Evolutionary conservation across 2,888 invertebrate species (phyloP).

Genomic region (Tetheella fluctuosa): DNA sequence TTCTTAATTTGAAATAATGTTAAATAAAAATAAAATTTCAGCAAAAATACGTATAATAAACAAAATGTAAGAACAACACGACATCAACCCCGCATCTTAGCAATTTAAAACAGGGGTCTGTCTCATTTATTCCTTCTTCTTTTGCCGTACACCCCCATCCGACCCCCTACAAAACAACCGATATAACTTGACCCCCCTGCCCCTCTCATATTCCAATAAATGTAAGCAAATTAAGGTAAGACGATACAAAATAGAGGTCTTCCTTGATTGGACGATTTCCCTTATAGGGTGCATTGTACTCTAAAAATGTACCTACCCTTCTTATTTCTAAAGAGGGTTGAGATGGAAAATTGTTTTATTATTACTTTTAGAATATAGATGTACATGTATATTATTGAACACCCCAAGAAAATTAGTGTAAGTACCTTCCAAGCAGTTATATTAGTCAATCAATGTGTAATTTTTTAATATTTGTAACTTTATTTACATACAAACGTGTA

Average conservation of each 20-base stretch:
- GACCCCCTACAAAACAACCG: constrained; percentile 32
- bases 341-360: constrained; percentile 57
- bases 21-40: neutral
- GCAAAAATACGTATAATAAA: constrained; percentile 39
- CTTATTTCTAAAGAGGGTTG: constrained; percentile 62
- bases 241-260: constrained; percentile 33
- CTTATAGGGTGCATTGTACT: constrained; percentile 47
- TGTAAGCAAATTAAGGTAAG: constrained; percentile 22
- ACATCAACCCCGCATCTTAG: constrained; percentile 54
- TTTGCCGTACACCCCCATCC: constrained; percentile 43
- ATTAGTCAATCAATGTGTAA: neutral
- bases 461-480: no score
- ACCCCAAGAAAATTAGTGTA: neutral
- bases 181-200: constrained; percentile 35
- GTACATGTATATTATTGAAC: neutral
- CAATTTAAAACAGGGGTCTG: constrained; percentile 72
- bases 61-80: constrained; percentile 60
- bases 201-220: constrained; percentile 23
- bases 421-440: neutral
- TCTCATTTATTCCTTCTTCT: constrained; percentile 74
- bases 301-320: constrained; percentile 68
- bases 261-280: constrained; percentile 46
- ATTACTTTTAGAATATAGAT: constrained; percentile 30
- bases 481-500: no score
- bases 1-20: no score